A percentile compares a stretch with the other conserved stretches of the same genome.
phyloP scores from a whole-genome alignment of 2,113 vertebrate genomes.

The Ranitomeya imitator region DNA sequence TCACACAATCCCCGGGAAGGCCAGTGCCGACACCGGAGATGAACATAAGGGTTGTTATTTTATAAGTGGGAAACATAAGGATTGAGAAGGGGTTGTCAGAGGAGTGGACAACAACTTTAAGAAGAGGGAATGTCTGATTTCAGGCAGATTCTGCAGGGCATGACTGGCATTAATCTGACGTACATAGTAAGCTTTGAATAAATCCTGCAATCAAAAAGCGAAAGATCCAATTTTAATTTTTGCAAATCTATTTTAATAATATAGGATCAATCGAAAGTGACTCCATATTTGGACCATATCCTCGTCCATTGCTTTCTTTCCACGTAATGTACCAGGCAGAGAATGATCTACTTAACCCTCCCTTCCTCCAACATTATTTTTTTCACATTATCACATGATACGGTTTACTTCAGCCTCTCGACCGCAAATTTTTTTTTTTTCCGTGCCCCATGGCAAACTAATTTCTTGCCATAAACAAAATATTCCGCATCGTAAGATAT shows the following conservation, averaged over 20 bases:
- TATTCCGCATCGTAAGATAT: background rate
- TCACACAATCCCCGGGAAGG: no score
- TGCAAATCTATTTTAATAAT: no score
- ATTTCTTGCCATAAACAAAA: background rate
- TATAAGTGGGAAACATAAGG: no score
- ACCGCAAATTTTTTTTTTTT: background rate
- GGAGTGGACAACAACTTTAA: no score
- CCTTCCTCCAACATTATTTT: background rate
- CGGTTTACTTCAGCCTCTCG: background rate
- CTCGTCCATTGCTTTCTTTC: background rate
- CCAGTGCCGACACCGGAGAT: no score
- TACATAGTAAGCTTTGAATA: background rate
- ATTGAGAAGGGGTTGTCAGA: no score
- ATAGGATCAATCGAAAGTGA: no score
- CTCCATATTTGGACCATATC: no score
- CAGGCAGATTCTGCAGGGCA: background rate
- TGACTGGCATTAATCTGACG: background rate
- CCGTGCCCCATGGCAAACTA: slow-evolving; percentile 4
- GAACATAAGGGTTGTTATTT: no score
- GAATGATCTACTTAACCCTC: background rate
- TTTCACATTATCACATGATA: slow-evolving; percentile 2
- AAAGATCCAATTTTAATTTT: no score
- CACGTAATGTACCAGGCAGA: background rate
- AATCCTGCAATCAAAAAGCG: background rate
- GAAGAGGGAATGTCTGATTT: no score